These are phyloP conservation scores for Smithornis capensis DNA, from an alignment of 2,113 vertebrate genomes.

Conservation along the genomic window DNA sequence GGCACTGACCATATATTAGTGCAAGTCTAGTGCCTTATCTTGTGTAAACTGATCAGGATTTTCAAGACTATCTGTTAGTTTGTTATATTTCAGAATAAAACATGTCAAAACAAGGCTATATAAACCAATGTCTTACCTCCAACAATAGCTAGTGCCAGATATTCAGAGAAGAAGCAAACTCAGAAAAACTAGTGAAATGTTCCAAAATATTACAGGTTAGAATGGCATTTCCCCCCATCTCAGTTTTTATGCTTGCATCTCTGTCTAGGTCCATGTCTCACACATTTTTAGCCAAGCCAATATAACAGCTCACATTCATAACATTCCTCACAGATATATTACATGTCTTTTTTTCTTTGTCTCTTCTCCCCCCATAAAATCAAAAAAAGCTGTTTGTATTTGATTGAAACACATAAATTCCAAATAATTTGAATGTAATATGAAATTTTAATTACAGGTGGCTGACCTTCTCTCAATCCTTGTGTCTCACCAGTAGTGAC, in stretches of 20 bases:
- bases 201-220: background rate
- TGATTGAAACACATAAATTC: background rate
- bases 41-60: background rate
- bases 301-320: background rate
- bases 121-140: background rate
- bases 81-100: background rate
- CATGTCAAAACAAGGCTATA: background rate
- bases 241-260: background rate
- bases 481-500: conserved; percentile 45
- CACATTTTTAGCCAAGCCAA: background rate
- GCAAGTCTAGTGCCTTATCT: background rate
- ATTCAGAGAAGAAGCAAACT: background rate
- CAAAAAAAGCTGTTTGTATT: background rate
- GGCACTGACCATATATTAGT: background rate
- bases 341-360: background rate
- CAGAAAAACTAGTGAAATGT: background rate
- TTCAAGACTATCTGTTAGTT: background rate
- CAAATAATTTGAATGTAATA: background rate
- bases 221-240: background rate
- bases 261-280: background rate
- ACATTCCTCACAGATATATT: background rate
- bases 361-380: background rate
- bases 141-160: background rate
- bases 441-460: conserved; percentile 45
- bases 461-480: conserved; percentile 41